Base-by-base conservation (phyloP, 2,888 invertebrate species). In the Pyrrhia umbra region DNA sequence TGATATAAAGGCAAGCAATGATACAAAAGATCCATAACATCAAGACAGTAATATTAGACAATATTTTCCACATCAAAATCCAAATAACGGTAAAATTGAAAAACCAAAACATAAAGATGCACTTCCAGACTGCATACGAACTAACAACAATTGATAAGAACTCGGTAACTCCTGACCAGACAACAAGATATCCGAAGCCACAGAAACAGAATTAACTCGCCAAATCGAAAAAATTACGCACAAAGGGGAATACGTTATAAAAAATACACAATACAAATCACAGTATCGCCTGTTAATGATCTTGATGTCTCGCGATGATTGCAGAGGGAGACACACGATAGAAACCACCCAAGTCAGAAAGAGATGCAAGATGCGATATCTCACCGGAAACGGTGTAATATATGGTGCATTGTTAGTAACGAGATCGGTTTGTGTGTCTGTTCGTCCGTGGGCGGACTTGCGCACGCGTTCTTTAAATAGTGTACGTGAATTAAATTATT, bases 391-490 rank as follows among this genome's bases (percentile, higher is more conserved):
- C 90, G 82, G 85, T 59, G 90, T 94, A 94, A 94, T 93, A 93
- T 94, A 94, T 94, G 93, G 92, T 80, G 91, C 92, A 94, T 94
- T 94, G 94, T 94, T 94, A 90, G 92, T 94, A 94, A 94, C 91
- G 94, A 94, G 94, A 90, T 91, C 91, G 88, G 92, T 89, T 91
- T 91, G 91, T 91, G 77, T 85, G 88, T 87, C 84, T 85, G 86
- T 83, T 70, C 82, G 90, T 85, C 68, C 87, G 91, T 90, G 88
- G 91, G 91, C 85, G 90, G 83, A 82, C 82, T 68, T 73, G 65
- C 77, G 77, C 78, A 74, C 74, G 81, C 75, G 79, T 74, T 75
- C 76, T 80, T 77, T 79, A 83, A 76, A 81, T 80, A 82, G 82
- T 80, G 71, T 76, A 58, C 73, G 68, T 74, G 77, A 80, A 80